Conservation (phyloP, 1,140 invertebrate species). For the Hylaeus anthracinus region DNA sequence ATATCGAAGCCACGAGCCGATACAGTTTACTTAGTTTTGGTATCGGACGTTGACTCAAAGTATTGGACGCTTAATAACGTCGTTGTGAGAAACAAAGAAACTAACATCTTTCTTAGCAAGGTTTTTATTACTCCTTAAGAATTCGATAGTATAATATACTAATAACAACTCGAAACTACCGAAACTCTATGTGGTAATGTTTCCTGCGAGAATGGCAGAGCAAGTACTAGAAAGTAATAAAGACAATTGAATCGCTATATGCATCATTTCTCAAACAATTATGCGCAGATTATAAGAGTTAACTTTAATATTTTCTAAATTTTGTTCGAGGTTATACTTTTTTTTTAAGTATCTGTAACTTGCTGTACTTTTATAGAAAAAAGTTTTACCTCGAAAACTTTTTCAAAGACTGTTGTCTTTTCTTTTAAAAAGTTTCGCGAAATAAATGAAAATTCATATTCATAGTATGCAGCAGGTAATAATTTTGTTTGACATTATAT, state of each 20-base stretch:
- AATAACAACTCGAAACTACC: neutral
- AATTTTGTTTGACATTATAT: no score
- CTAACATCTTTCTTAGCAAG: constrained; percentile 11
- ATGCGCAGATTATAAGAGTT: no score
- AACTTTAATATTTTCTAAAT: no score
- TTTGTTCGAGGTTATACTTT: no score
- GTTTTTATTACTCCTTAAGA: constrained; percentile 39
- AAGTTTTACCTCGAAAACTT: no score
- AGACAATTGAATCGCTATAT: neutral
- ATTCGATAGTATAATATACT: neutral
- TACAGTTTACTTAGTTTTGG: constrained; percentile 55
- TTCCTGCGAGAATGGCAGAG: neutral
- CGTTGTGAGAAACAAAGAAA: constrained; percentile 35
- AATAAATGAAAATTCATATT: no score
- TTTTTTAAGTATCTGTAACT: no score
- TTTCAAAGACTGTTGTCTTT: no score
- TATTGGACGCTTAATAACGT: constrained; percentile 36
- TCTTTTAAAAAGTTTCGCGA: no score
- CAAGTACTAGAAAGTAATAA: neutral
- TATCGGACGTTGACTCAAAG: constrained; percentile 45
- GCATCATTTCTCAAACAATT: no score
- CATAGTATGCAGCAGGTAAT: no score
- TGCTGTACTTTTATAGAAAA: no score
- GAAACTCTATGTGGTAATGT: neutral
- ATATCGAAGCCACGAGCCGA: constrained; percentile 44